Base-by-base conservation (phyloP, 2,888 invertebrate genomes). In the Dolichopus griseipennis region DNA sequence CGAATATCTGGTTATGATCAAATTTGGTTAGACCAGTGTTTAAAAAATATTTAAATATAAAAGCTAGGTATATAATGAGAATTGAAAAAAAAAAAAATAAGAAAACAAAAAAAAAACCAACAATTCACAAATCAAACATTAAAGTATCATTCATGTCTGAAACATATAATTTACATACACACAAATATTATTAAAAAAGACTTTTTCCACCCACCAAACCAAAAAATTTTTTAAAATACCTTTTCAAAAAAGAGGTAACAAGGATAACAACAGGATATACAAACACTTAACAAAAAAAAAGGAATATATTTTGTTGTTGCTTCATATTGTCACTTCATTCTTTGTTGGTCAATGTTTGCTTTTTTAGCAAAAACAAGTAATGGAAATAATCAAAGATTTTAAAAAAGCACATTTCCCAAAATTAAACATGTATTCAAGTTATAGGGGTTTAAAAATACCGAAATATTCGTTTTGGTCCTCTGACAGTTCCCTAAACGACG, bases 91-190 rank as follows among this genome's bases (percentile, higher is more conserved):
- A 2, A 27, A 27, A 27, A 27, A 27, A 27, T 5, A 27, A 27
- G 8, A 27, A 27, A 27, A 27, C 27, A 5, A 27, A 37, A 37
- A 37, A 52, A 52, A 12, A 52, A 52, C 8, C 15, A 52, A 52
- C 52, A 52, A 52, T 52, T 52, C n/a, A 52, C n/a, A 52, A 52
- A 52, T 52, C 52, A 52, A 52, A 52, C 18, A 52, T 52, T 52
- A 52, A 52, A 52, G 52, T 52, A 52, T 18, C 52, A 52, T 52
- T 52, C 18, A 52, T 52, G 52, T 52, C 52, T 52, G 52, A 52
- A 52, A 52, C 52, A 52, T n/a, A 52, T n/a, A 9, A 52, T 52
- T 52, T 52, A 52, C 52, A 52, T 52, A 52, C n/a, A 52, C 18
- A 18, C n/a, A 52, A 1, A 18, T 37, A 37, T 37, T 27, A 27